Conservation (phyloP, 1,140 invertebrate genomes). For the Anoplophora glabripennis region DNA sequence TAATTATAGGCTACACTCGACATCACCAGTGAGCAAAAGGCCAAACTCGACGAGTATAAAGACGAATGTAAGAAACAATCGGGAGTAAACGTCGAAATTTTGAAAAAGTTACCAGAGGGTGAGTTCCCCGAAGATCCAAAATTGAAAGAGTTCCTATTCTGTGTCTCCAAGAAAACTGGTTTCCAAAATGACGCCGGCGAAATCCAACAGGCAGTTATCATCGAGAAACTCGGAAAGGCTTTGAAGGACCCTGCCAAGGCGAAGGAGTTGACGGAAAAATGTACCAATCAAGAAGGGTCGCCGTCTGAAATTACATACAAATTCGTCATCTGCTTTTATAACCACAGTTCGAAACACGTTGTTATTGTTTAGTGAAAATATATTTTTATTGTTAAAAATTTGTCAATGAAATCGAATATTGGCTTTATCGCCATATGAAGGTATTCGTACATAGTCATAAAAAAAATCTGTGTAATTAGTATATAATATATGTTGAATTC, state of each 20-base stretch:
- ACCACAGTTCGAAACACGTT: too few relatives aligned
- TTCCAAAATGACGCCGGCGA: conserved; percentile 47
- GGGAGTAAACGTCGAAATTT: conserved; percentile 15
- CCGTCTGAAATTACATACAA: too few relatives aligned
- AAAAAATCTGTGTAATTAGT: too few relatives aligned
- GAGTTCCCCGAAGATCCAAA: conserved; percentile 46
- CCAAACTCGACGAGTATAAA: conserved; percentile 15
- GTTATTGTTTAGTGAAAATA: too few relatives aligned
- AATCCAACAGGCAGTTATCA: conserved; percentile 46
- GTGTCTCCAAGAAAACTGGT: conserved; percentile 50
- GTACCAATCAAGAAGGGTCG: not conserved
- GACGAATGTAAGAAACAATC: conserved; percentile 18
- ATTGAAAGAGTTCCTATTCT: conserved; percentile 49
- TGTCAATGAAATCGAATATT: too few relatives aligned
- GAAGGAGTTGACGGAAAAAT: conserved; percentile 11
- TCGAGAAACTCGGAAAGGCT: conserved; percentile 46
- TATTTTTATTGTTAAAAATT: too few relatives aligned
- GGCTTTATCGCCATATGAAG: too few relatives aligned
- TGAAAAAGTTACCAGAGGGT: conserved; percentile 18
- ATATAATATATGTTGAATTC: too few relatives aligned
- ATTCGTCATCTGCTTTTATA: too few relatives aligned
- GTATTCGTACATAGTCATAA: too few relatives aligned
- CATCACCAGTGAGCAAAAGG: conserved; percentile 28
- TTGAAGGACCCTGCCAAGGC: conserved; percentile 39
- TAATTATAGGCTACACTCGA: not conserved